Evolutionary conservation across 1,140 invertebrate genomes (phyloP), one percentile per base, ranked within the genome.

Genomic region (Scaptodrosophila lebanonensis): DNA sequence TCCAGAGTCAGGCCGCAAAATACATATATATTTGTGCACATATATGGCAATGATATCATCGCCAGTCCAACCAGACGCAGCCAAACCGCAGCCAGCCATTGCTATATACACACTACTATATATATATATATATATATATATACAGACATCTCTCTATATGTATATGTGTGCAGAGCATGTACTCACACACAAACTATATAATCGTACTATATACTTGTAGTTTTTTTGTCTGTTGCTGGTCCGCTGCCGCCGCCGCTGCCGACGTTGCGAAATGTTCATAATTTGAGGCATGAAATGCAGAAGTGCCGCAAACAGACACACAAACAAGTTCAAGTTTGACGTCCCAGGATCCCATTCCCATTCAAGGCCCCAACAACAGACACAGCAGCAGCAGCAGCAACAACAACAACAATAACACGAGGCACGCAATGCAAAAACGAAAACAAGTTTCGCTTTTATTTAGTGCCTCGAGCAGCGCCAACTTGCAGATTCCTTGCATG

Each of bases 361-460:
- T 75, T 82, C 75, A 82, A 82, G 75, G 75, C 75, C 75, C 73
- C 75, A 64, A 75, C 49, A 72, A 52, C 62, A 61, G 30, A 7
- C 27, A 33, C n/a, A 49, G 25, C 11, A 40, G 8, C 18, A 22
- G n/a, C 11, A 44, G 40, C 44, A 65, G 35, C 17, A 56, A 53
- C 49, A 39, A 51, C 44, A 38, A 54, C 40, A 15, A 45, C 45
- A 42, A 35, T 29, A 9, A 35, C 47, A 29, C 33, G 27, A 58
- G 44, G 57, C 15, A 51, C 44, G 50, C 47, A 71, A 63, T 40
- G 33, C 49, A 63, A 61, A 64, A 61, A 54, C 36, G 51, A 68
- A 77, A 82, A 82, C 75, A 75, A 82, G 75, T 82, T 82, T 82
- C 75, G 75, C 75, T 82, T 82, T 82, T 82, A 82, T 82, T 82